These are phyloP conservation scores for Archilochus colubris DNA, from an alignment of 2,113 vertebrate genomes.

Conservation along the genomic window DNA sequence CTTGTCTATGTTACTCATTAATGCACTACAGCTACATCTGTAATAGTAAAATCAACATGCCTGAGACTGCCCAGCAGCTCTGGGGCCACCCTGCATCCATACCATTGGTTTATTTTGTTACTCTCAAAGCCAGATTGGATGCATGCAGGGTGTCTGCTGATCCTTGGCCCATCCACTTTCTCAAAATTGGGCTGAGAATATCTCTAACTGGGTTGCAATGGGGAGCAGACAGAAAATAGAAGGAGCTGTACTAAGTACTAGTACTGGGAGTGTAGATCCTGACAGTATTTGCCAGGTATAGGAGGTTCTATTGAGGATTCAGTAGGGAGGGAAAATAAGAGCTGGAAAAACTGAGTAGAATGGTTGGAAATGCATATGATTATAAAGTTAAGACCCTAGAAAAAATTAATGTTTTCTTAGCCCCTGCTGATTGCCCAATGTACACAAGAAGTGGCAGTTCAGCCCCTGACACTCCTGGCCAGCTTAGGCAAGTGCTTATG, in stretches of 20 bases:
- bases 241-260: background rate
- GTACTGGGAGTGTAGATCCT: background rate
- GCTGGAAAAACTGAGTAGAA: background rate
- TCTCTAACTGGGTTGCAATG: background rate
- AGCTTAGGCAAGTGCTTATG: background rate
- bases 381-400: background rate
- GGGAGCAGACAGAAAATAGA: background rate
- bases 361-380: background rate
- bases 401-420: background rate
- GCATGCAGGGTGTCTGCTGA: background rate
- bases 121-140: background rate
- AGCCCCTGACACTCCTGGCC: background rate
- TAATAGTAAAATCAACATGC: background rate
- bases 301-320: background rate
- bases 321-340: background rate
- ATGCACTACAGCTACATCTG: background rate
- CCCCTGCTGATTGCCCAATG: background rate
- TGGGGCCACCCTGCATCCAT: rapidly evolving
- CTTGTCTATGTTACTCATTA: background rate
- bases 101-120: background rate
- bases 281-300: background rate
- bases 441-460: background rate
- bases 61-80: rapidly evolving
- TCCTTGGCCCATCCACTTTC: background rate
- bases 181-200: background rate